Percentiles rank a stretch among this genome's conserved stretches.
Conservation (phyloP, 2,797 vertebrate genomes). For the Mastacembelus armatus region DNA sequence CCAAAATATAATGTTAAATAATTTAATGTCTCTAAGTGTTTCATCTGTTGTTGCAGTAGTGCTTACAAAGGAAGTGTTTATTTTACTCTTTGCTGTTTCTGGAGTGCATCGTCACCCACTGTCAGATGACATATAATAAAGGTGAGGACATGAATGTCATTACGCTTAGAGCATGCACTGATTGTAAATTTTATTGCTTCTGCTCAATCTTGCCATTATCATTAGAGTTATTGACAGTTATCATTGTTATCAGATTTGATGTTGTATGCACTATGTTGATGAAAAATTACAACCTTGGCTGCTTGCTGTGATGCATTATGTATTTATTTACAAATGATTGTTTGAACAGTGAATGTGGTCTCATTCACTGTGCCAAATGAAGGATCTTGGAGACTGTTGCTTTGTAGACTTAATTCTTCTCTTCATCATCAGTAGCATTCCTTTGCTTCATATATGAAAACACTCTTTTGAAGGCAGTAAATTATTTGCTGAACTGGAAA, state of each 20-base stretch:
- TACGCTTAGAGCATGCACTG: conserved; percentile 86
- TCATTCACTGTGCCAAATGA: conserved; percentile 81
- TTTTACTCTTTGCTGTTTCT: conserved; percentile 83
- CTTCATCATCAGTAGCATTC: conserved; percentile 84
- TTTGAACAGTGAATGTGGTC: conserved; percentile 79
- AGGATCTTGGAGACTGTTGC: conserved; percentile 79
- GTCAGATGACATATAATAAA: conserved; percentile 75
- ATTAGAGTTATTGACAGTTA: conserved; percentile 81
- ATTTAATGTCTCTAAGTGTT: conserved; percentile 84
- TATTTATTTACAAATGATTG: conserved; percentile 83
- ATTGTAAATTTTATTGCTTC: conserved; percentile 89
- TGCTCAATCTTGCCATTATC: conserved; percentile 82
- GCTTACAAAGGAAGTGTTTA: conserved; percentile 84
- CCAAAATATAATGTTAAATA: conserved; percentile 86
- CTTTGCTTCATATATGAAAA: conserved; percentile 83
- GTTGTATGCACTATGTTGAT: conserved; percentile 88
- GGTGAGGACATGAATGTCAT: conserved; percentile 84
- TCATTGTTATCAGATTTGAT: conserved; percentile 87
- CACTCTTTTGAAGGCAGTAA: conserved; percentile 83
- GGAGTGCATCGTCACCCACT: conserved; percentile 75
- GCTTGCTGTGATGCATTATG: conserved; percentile 85
- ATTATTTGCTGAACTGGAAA: conserved; percentile 81
- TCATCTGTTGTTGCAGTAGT: conserved; percentile 85
- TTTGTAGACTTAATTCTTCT: conserved; percentile 83
- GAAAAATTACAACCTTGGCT: conserved; percentile 82